Evolutionary conservation across 2,888 invertebrate species (phyloP), one percentile per base, ranked within the genome.

Genomic region (Autographa pulchrina): DNA sequence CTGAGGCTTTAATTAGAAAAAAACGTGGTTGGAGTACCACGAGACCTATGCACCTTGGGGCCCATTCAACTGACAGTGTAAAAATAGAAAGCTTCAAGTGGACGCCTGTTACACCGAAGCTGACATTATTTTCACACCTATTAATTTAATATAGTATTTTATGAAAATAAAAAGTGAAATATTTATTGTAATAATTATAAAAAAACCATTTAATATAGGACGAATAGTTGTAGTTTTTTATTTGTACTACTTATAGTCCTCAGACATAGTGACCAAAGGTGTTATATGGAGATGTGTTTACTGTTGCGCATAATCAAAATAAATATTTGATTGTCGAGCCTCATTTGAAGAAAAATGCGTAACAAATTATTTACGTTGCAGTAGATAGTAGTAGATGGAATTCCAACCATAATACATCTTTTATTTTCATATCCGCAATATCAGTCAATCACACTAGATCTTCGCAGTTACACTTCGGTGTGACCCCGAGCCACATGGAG

Each of bases 1-100:
- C 81, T 81, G 78, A 76, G 70, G 78, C 82, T 86, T 87, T 89
- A 92, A 93, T 93, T 92, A 92, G 88, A 90, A 90, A 89, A 90
- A 89, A 87, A 85, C 74, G 80, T 77, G 75, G 78, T 64, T 70
- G 54, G 59, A 74, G 81, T 85, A 87, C 84, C 78, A 74, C 85
- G 85, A 87, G 90, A 91, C 90, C 90, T 90, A 88, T 92, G 89
- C 92, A 90, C 91, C 91, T 91, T 88, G 86, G 88, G 88, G 83
- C 86, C 86, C 90, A 88, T 90, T 91, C 90, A 86, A 87, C 91
- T 89, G 93, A 90, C 92, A 86, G 88, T 82, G 86, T 89, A 92
- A 92, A 94, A 94, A 94, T 93, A 94, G 91, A 91, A 83, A 85
- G 86, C 77, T 76, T 83, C 78, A 80, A 83, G 81, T 75, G 72